Evolutionary conservation across 2,888 invertebrate genomes (phyloP).

Genomic region (Bombylius major): DNA sequence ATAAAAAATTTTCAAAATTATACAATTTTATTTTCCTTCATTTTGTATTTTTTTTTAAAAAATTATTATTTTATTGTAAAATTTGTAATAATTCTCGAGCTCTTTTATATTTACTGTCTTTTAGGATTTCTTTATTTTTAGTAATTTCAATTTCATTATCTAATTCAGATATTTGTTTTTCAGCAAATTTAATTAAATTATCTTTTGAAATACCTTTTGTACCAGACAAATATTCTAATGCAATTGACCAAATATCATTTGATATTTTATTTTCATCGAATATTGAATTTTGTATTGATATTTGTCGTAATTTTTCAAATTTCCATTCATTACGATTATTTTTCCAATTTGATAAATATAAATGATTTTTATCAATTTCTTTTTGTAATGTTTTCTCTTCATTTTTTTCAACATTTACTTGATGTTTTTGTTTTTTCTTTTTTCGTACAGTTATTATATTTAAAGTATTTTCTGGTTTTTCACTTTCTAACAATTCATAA

Average conservation of each 20-base stretch:
- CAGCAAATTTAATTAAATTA: conserved; percentile 47
- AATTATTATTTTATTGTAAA: background rate
- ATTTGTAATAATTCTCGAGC: conserved; percentile 3
- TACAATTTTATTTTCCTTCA: too few species aligned
- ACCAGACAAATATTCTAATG: conserved; percentile 58
- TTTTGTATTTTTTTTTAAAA: too few species aligned
- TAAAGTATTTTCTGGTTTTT: conserved; percentile 28
- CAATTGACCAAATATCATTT: conserved; percentile 48
- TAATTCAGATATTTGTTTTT: conserved; percentile 49
- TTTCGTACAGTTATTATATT: conserved; percentile 49
- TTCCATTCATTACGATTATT: conserved; percentile 59
- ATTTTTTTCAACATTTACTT: conserved; percentile 42
- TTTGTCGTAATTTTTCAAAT: conserved; percentile 64
- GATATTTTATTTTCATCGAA: conserved; percentile 48
- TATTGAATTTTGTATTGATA: conserved; percentile 60
- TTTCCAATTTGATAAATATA: conserved; percentile 63
- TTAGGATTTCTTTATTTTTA: conserved; percentile 17
- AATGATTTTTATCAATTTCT: conserved; percentile 47
- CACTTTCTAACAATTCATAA: conserved; percentile 28
- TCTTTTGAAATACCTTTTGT: conserved; percentile 54
- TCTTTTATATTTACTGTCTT: background rate
- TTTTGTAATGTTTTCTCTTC: conserved; percentile 42
- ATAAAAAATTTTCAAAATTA: too few species aligned
- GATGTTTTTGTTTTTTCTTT: conserved; percentile 50
- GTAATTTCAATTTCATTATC: conserved; percentile 31